Evolutionary conservation across 2,113 vertebrate genomes (phyloP).

Genomic region (Mustelus asterias): DNA sequence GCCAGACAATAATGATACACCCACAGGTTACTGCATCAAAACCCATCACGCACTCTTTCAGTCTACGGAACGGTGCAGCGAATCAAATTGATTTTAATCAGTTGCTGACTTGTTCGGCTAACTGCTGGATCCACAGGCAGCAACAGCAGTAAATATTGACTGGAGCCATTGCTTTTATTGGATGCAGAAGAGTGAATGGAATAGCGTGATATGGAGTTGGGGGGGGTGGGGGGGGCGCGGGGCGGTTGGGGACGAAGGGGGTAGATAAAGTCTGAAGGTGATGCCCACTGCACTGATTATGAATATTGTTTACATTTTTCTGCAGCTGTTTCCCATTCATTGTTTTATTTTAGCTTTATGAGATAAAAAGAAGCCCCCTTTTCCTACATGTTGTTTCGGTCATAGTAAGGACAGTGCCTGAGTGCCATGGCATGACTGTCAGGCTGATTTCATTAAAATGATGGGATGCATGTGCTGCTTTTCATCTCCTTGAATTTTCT

Average conservation of each 20-base stretch:
- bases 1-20: conserved; percentile 34
- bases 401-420: conserved; percentile 55
- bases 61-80: conserved; percentile 40
- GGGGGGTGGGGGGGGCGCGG: neutral
- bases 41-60: conserved; percentile 39
- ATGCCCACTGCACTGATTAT: conserved; percentile 26
- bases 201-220: neutral
- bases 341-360: conserved; percentile 47
- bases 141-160: conserved; percentile 30
- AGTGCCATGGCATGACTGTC: conserved; percentile 58
- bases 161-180: conserved; percentile 30
- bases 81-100: conserved; percentile 42
- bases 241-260: neutral
- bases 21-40: conserved; percentile 40
- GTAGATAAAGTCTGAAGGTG: neutral
- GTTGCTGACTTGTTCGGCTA: conserved; percentile 30
- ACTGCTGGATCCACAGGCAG: conserved; percentile 33
- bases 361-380: conserved; percentile 44
- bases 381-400: conserved; percentile 57
- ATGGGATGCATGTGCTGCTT: conserved; percentile 67
- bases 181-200: conserved; percentile 20
- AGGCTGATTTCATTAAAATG: conserved; percentile 70
- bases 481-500: conserved; percentile 63
- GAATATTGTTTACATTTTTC: conserved; percentile 35
- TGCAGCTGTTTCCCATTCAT: conserved; percentile 42